Base-by-base conservation (phyloP, 30 jellyfish, hydroid and myxozoan genomes). In the Aurelia coerulea region DNA sequence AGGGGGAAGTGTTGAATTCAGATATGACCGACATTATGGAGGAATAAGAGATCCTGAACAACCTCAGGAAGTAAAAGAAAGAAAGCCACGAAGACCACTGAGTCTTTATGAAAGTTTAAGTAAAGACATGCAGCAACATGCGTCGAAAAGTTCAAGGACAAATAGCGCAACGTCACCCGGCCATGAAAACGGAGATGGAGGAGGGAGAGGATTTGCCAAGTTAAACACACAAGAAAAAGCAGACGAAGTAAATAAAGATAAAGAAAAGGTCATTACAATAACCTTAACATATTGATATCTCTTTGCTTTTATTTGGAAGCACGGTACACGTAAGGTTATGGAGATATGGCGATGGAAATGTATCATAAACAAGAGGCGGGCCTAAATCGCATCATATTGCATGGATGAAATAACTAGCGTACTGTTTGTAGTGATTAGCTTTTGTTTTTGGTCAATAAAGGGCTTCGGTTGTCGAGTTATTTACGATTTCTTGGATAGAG, bases 121-220 rank as follows among this genome's bases (percentile, higher is more conserved):
- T 59, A 50, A 70, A 65, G 92, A 83, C 50, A 70, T 73, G 81
- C 35, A n/a, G 17, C 68, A 46, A 15, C 29, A 35, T 1, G 14
- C 56, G 14, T 7, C 56, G 56, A 46, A 15, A 7, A 46, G 14
- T 9, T 13, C 56, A 6, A 83, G 81, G 74, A 67, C 35, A 74
- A 50, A 83, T 83, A 70, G 86, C 92, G 19, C 92, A 13, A 42
- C 86, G 52, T 63, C 92, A 73, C 37, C 92, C 86, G 63, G 76
- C 86, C 92, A 73, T 83, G 92, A 83, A 62, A 46, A 46, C 8
- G 85, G 62, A 16, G 85, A 50, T 11, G 52, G 52, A 17, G 35
- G 32, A 17, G 35, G 3, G 14, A 70, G 37, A 70, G 68, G 34
- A 5, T 87, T 87, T 41, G 80, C 90, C 11, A 54, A 76, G 23